phyloP scores from a whole-genome alignment of 2,888 invertebrate genomes.

The Scaptodrosophila latifasciaeformis region DNA sequence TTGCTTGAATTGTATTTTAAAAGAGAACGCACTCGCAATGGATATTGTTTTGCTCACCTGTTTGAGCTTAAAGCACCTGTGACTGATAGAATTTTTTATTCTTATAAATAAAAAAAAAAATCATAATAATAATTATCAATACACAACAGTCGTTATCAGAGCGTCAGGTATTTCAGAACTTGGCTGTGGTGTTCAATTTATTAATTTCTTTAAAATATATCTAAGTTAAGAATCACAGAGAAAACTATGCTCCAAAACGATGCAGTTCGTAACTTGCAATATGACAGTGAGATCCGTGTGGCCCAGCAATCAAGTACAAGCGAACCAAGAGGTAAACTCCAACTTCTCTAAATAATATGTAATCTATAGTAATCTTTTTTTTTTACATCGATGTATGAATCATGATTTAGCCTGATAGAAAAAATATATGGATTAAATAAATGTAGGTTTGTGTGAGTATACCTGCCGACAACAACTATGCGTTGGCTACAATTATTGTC shows the following conservation, averaged over 20 bases:
- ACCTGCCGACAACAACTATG: conserved; percentile 14
- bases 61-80: not conserved
- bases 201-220: not conserved
- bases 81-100: too few species aligned
- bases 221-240: not conserved
- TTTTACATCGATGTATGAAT: conserved; percentile 35
- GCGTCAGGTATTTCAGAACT: conserved; percentile 19
- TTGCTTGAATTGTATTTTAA: too few species aligned
- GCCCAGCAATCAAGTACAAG: conserved; percentile 58
- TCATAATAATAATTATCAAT: too few species aligned
- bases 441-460: conserved; percentile 5
- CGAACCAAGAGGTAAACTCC: conserved; percentile 67
- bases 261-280: conserved; percentile 71
- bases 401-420: conserved; percentile 43
- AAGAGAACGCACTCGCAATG: too few species aligned
- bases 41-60: not conserved
- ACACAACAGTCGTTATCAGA: conserved; percentile 5
- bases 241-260: conserved; percentile 72
- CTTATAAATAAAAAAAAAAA: too few species aligned
- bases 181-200: not conserved
- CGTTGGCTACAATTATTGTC: too few species aligned
- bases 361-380: too few species aligned
- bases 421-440: conserved; percentile 40
- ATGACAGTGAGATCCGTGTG: conserved; percentile 72
- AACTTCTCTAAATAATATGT: not conserved